Base-by-base conservation (phyloP, 1,140 invertebrate species). In the Eriocheir sinensis region DNA sequence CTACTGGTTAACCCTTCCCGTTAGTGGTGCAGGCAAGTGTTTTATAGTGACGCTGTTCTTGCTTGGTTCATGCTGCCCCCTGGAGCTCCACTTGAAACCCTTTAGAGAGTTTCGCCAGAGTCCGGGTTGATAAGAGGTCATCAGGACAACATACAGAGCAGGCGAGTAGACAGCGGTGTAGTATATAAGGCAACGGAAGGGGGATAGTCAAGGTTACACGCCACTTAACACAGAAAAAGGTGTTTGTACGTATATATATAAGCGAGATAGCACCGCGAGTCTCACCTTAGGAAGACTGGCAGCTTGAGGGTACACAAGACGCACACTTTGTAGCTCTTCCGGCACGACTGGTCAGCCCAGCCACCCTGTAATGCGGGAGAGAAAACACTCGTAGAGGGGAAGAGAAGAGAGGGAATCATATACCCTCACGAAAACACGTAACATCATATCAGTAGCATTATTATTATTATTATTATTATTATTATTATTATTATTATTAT, bases 301-400 rank as follows among this genome's bases (percentile, higher is more conserved):
- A 91, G 85, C 30, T n/a, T 0, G 32, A 95, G 32, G 6, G 44
- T 32, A 83, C 94, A 95, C 89, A 95, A 17, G 32, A 53, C 44
- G 36, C 94, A 95, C 34, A 95, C 94, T 83, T 95, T 91, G 90
- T 92, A 92, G 81, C 94, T 95, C 48, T 92, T 95, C 15, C 94
- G 41, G 81, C 94, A 95, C 12, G 80, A 79, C 9, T 95, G 72
- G 81, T 91, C 94, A 3, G 81, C 48, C 94, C 94, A 95, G 3
- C 48, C 17, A 0, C 89, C 94, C 94, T 95, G 94, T 34, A 21
- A n/a, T n/a, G 21, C 21, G 2, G 1, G 8, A 6, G n/a, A 17
- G 2, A 9, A 12, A 53, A 53, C 9, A 53, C 9, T 53, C 21
- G 48, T 53, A 3, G 21, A 53, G n/a, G n/a, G n/a, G n/a, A n/a